phyloP scores from a whole-genome alignment of 2,113 vertebrate genomes.

The Vulpes ferrilata region DNA sequence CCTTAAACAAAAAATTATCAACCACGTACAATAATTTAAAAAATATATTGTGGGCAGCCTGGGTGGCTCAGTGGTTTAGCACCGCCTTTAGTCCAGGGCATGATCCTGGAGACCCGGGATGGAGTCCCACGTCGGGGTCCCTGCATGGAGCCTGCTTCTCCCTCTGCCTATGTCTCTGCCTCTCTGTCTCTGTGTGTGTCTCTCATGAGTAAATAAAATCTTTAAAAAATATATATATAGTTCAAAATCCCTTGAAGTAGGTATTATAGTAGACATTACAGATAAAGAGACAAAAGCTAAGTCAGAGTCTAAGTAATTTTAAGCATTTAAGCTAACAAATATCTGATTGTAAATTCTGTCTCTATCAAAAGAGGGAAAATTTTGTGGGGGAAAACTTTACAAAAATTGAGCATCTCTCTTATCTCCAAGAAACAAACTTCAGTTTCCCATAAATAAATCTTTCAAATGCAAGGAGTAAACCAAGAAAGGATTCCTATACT shows the following conservation, averaged over 20 bases:
- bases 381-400: not conserved
- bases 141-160: too few species aligned
- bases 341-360: not conserved
- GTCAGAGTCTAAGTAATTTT: not conserved
- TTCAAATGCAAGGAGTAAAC: slow-evolving; percentile 1
- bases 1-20: slow-evolving; percentile 45
- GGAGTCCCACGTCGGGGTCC: too few species aligned
- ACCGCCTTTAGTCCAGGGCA: too few species aligned
- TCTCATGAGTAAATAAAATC: too few species aligned
- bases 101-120: too few species aligned
- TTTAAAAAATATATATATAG: not conserved
- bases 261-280: not conserved
- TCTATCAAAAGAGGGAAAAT: not conserved
- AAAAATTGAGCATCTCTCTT: not conserved
- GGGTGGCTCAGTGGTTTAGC: too few species aligned
- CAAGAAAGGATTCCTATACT: slow-evolving; percentile 9
- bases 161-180: too few species aligned
- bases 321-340: slow-evolving; percentile 45
- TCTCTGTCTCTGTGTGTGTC: too few species aligned
- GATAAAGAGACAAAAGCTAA: slow-evolving; percentile 17
- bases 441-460: slow-evolving; percentile 17
- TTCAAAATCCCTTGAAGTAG: not conserved
- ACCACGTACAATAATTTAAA: not conserved
- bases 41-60: not conserved
- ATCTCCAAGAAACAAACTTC: not conserved